Percentiles rank a stretch among this genome's conserved stretches.
These are phyloP conservation scores for Ips typographus DNA, from an alignment of 1,140 invertebrate genomes.

Conservation along the genomic window DNA sequence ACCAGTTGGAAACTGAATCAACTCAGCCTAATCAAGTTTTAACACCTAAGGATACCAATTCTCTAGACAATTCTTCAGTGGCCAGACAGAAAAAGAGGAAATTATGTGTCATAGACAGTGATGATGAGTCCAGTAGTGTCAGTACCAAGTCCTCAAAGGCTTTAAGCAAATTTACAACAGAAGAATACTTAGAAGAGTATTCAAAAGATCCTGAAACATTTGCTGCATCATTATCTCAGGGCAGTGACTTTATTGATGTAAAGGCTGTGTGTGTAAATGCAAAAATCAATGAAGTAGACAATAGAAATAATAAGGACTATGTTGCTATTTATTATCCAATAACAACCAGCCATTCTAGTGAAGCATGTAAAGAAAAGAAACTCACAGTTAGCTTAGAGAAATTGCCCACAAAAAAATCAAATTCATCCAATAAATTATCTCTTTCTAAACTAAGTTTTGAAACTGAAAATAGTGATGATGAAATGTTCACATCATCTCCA, in stretches of 20 bases:
- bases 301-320: conserved; percentile 4
- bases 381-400: background rate
- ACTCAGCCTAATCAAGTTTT: background rate
- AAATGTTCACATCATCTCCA: conserved; percentile 31
- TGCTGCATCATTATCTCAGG: background rate
- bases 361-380: background rate
- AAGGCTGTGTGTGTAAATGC: background rate
- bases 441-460: background rate
- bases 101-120: background rate
- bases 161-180: conserved; percentile 18
- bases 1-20: too few species aligned
- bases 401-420: background rate
- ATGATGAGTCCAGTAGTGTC: background rate
- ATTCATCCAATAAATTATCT: background rate
- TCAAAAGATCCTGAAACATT: conserved; percentile 4
- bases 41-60: background rate
- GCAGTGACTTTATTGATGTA: background rate
- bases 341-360: background rate
- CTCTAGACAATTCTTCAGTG: background rate
- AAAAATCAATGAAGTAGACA: background rate
- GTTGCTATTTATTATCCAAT: conserved; percentile 5
- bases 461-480: conserved; percentile 25
- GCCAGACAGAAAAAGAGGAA: background rate
- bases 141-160: background rate
- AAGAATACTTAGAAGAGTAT: conserved; percentile 17